Evolutionary conservation across 1,140 invertebrate species (phyloP).

Genomic region (Melipona quadrifasciata): DNA sequence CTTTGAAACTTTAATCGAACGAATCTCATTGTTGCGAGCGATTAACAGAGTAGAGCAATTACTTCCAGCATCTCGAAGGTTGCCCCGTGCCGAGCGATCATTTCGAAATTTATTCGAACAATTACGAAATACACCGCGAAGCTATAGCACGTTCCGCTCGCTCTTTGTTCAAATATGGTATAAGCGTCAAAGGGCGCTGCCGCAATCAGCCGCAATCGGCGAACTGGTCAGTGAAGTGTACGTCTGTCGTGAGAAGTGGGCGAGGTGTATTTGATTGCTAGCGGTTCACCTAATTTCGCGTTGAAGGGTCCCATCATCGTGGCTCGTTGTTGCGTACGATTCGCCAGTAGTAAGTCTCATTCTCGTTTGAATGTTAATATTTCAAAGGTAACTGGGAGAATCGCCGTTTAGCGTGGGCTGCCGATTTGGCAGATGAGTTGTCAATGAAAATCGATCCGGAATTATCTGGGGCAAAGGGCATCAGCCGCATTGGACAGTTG

Average conservation of each 20-base stretch:
- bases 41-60: not conserved
- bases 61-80: not conserved
- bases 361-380: not conserved
- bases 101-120: not conserved
- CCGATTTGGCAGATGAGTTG: slow-evolving; percentile 74
- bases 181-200: slow-evolving; percentile 75
- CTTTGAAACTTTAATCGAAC: not conserved
- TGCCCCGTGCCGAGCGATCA: rapidly evolving
- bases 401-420: slow-evolving; percentile 42
- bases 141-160: not conserved
- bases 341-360: slow-evolving; percentile 20
- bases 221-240: slow-evolving; percentile 69
- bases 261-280: slow-evolving; percentile 39
- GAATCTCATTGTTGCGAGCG: not conserved
- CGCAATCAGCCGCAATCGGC: slow-evolving; percentile 64
- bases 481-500: slow-evolving; percentile 75
- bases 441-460: slow-evolving; percentile 78
- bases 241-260: slow-evolving; percentile 40
- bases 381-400: not conserved
- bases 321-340: not conserved
- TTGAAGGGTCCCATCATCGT: not conserved
- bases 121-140: not conserved
- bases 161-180: slow-evolving; percentile 58
- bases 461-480: slow-evolving; percentile 76
- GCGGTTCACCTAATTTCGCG: slow-evolving; percentile 34